A percentile compares a stretch with the other conserved stretches of the same genome.
Evolutionary conservation across 1,140 invertebrate species (phyloP).

Genomic region (honey bee (Apis mellifera)): DNA sequence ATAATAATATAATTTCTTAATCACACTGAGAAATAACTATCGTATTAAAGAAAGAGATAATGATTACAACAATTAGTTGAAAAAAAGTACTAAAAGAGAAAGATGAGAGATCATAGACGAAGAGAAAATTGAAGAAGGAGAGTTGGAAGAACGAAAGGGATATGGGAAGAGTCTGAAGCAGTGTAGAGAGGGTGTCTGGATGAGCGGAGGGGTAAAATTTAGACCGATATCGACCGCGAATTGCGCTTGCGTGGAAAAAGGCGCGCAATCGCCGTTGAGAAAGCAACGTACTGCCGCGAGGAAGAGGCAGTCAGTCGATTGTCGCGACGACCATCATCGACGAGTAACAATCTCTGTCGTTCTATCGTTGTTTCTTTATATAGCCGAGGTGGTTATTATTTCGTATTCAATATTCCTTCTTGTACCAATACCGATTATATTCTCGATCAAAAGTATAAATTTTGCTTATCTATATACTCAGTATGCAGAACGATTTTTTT

Average conservation of each 20-base stretch:
- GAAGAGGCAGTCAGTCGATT: constrained; percentile 64
- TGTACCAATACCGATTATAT: neutral
- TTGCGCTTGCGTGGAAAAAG: constrained; percentile 75
- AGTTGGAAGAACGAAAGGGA: constrained; percentile 15
- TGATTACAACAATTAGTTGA: neutral
- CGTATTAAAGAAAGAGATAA: neutral
- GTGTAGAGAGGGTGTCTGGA: constrained; percentile 7
- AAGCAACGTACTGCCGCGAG: constrained; percentile 50
- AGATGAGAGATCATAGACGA: constrained; percentile 12
- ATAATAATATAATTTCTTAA: neutral
- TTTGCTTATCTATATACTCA: neutral
- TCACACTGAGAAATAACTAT: neutral
- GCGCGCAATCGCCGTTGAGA: constrained; percentile 66
- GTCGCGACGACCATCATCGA: constrained; percentile 45
- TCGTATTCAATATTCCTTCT: neutral
- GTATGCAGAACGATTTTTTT: too few relatives aligned
- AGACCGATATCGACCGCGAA: constrained; percentile 72
- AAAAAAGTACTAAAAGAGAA: neutral
- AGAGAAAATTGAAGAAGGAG: neutral
- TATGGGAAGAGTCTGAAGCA: neutral
- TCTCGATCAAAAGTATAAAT: neutral
- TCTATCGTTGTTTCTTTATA: neutral
- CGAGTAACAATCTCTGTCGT: neutral
- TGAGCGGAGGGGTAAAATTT: constrained; percentile 41
- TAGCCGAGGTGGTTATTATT: constrained; percentile 10